Percentiles rank a stretch among this genome's conserved stretches.
phyloP scores from a whole-genome alignment of 2,797 vertebrate species.

The Lacerta bilineata region DNA sequence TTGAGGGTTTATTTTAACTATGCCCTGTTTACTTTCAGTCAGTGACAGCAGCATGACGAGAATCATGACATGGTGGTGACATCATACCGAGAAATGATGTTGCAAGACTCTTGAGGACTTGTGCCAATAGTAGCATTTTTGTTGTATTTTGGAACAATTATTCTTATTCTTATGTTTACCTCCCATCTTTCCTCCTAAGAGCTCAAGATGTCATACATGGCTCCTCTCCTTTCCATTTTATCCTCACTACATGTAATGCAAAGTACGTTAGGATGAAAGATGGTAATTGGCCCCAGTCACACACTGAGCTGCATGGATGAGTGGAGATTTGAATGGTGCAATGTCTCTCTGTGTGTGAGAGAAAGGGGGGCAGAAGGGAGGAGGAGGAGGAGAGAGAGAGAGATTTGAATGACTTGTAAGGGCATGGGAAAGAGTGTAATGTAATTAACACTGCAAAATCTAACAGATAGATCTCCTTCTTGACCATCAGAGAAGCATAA shows the following conservation, averaged over 20 bases:
- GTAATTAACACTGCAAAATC: conserved; percentile 64
- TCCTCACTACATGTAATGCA: too few species aligned
- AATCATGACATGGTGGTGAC: accelerated
- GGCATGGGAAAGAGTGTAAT: conserved; percentile 75
- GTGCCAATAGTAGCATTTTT: not conserved
- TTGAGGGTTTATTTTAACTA: conserved; percentile 47
- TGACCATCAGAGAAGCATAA: conserved; percentile 67
- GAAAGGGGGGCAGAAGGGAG: not conserved
- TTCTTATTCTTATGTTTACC: too few species aligned
- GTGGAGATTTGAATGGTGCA: conserved; percentile 1
- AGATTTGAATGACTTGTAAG: conserved; percentile 64
- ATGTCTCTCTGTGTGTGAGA: conserved; percentile 40
- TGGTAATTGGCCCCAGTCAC: too few species aligned
- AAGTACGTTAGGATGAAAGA: too few species aligned
- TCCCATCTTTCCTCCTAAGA: too few species aligned
- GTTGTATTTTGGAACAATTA: not conserved
- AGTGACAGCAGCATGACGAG: not conserved
- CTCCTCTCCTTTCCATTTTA: too few species aligned
- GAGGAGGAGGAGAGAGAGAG: conserved; percentile 26
- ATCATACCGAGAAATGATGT: conserved; percentile 9
- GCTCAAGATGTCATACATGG: too few species aligned
- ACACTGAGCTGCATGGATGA: too few species aligned
- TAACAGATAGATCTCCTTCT: conserved; percentile 66
- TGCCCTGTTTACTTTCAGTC: conserved; percentile 6
- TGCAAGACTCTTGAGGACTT: not conserved